Percentiles rank a stretch among this genome's conserved stretches.
phyloP scores from a whole-genome alignment of 2,797 vertebrate species.

The Xerus rutilus region DNA sequence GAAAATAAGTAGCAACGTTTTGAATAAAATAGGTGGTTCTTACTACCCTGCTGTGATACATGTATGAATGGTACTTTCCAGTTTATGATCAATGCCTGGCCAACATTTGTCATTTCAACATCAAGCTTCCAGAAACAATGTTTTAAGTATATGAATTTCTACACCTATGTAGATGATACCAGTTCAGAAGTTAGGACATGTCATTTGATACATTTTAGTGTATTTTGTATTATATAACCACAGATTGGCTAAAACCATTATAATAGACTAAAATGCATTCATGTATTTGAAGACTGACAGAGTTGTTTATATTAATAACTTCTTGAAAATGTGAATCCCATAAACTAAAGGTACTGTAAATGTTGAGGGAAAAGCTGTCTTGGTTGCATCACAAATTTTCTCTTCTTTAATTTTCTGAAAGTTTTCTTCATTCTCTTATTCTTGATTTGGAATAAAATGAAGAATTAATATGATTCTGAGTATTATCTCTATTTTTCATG shows the following conservation, averaged over 20 bases:
- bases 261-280: neutral
- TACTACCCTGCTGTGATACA: neutral
- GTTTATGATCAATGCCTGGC: neutral
- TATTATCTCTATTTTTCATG: conserved; percentile 80
- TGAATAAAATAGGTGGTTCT: conserved; percentile 17
- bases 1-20: conserved; percentile 21
- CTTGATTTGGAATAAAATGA: conserved; percentile 72
- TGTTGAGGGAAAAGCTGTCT: neutral
- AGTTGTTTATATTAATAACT: conserved; percentile 55
- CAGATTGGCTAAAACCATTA: conserved; percentile 7
- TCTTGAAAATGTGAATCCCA: conserved; percentile 28
- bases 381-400: conserved; percentile 64
- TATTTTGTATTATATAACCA: conserved; percentile 38
- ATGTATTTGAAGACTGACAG: conserved; percentile 25
- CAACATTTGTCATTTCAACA: neutral
- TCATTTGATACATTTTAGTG: neutral
- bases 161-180: too few species aligned
- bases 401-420: conserved; percentile 77
- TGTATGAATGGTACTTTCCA: neutral
- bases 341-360: neutral
- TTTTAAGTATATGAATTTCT: conserved; percentile 13
- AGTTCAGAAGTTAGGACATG: neutral
- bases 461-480: conserved; percentile 68
- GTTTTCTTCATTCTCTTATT: conserved; percentile 67
- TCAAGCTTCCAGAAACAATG: neutral